These are phyloP conservation scores for Dryoscopus gambensis DNA, from an alignment of 2,113 vertebrate species.

Conservation along the genomic window DNA sequence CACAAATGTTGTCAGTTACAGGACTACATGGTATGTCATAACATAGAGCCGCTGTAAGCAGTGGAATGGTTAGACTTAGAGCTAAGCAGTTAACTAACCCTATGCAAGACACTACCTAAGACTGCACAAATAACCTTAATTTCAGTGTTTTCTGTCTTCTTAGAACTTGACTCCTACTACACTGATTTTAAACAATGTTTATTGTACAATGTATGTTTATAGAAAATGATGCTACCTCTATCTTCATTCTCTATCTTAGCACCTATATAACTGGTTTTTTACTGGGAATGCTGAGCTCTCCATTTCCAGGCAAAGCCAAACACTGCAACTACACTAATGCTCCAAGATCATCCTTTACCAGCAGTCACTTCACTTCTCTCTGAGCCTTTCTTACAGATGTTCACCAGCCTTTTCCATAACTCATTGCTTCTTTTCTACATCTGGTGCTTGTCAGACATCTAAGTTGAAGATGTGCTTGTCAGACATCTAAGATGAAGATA, in stretches of 20 bases:
- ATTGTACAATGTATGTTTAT: no score
- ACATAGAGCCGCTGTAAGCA: neutral
- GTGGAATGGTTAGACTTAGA: no score
- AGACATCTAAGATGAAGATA: neutral
- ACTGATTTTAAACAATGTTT: neutral
- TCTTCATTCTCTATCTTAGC: neutral
- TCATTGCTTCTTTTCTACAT: neutral
- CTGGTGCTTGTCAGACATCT: neutral
- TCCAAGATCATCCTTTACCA: neutral
- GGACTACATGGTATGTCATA: neutral
- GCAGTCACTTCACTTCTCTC: neutral
- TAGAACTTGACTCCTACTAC: neutral
- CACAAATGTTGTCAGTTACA: neutral
- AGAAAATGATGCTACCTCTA: accelerated
- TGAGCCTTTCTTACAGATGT: neutral
- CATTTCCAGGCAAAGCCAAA: neutral
- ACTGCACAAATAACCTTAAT: neutral
- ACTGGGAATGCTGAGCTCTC: neutral
- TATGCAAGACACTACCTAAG: neutral
- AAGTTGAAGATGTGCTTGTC: neutral
- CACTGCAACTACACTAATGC: neutral
- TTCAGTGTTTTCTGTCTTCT: neutral
- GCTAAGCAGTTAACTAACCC: no score
- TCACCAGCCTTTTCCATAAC: neutral
- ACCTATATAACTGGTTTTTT: neutral